Conservation (phyloP, 1,140 invertebrate genomes). For the Caenorhabditis briggsae region DNA sequence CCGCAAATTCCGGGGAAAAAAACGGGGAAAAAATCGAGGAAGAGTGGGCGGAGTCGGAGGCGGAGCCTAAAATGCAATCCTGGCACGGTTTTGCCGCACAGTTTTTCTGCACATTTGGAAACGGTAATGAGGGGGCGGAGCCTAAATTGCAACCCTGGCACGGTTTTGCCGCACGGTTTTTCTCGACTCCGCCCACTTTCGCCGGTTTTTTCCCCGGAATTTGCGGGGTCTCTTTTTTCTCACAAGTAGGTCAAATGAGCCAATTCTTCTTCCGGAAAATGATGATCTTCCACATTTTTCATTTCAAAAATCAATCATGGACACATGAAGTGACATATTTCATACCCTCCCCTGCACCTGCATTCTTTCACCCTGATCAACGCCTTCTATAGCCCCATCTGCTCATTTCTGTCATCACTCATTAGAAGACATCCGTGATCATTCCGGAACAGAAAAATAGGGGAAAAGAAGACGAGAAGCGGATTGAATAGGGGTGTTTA, state of each 20-base stretch:
- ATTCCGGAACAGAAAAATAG: slow-evolving; percentile 4
- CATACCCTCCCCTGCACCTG: neutral
- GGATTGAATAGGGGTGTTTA: neutral
- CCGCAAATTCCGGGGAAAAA: too few relatives aligned
- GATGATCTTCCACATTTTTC: neutral
- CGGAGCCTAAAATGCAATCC: too few relatives aligned
- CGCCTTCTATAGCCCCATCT: neutral
- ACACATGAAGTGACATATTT: slow-evolving; percentile 7
- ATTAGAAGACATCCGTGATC: slow-evolving; percentile 54
- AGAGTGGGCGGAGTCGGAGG: too few relatives aligned
- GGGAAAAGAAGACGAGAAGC: neutral
- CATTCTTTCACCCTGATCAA: neutral
- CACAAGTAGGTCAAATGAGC: neutral
- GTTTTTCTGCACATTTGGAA: too few relatives aligned
- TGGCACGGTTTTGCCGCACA: too few relatives aligned
- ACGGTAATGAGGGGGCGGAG: too few relatives aligned
- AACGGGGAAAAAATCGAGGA: too few relatives aligned
- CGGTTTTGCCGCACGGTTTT: too few relatives aligned
- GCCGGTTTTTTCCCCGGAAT: neutral
- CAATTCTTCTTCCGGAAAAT: too few relatives aligned
- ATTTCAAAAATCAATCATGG: slow-evolving; percentile 52
- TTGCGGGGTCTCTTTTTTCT: too few relatives aligned
- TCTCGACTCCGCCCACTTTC: too few relatives aligned
- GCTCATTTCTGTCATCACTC: slow-evolving; percentile 40
- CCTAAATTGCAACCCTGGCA: too few relatives aligned